Evolutionary conservation across 1,140 invertebrate genomes (phyloP), one percentile per base, ranked within the genome.

Genomic region (Agraylea sexmaculata): DNA sequence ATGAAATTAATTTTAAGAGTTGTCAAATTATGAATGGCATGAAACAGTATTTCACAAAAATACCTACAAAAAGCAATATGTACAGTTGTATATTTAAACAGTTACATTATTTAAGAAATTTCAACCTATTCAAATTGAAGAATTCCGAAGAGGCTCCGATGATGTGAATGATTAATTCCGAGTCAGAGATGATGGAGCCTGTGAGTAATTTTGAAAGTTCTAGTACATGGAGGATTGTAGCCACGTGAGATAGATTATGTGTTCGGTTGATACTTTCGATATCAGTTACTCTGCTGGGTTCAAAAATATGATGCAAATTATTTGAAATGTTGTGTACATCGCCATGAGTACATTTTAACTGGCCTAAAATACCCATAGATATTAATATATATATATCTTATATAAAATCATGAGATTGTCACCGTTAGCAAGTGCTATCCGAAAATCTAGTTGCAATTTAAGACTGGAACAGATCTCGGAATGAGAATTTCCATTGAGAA

Each of bases 11-110:
- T 43, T 21, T 47, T 28, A 10, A 54, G 16, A 13, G 23, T 15
- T 33, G 51, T 38, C 13, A 58, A 36, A 46, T 53, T 50, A 4
- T 25, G n/a, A 11, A 57, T 49, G 53, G 53, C 57, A 31, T 55
- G 46, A 29, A 49, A 49, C 11, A 49, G 30, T 25, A 49, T 30
- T 23, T 49, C 46, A 43, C 31, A 50, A 35, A 28, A 49, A 42
- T 37, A 51, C 47, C 49, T 58, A 42, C 32, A 55, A 37, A 20
- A 51, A 47, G 28, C 48, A 31, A 13, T 20, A 39, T n/a, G n/a
- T n/a, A n/a, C n/a, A n/a, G n/a, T n/a, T n/a, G n/a, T n/a, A n/a
- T n/a, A n/a, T n/a, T n/a, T n/a, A n/a, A n/a, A n/a, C n/a, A n/a
- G n/a, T n/a, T n/a, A n/a, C n/a, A n/a, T n/a, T n/a, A n/a, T n/a